These are phyloP conservation scores for Mechanitis messenoides DNA, from an alignment of 2,888 invertebrate genomes.

Conservation along the genomic window DNA sequence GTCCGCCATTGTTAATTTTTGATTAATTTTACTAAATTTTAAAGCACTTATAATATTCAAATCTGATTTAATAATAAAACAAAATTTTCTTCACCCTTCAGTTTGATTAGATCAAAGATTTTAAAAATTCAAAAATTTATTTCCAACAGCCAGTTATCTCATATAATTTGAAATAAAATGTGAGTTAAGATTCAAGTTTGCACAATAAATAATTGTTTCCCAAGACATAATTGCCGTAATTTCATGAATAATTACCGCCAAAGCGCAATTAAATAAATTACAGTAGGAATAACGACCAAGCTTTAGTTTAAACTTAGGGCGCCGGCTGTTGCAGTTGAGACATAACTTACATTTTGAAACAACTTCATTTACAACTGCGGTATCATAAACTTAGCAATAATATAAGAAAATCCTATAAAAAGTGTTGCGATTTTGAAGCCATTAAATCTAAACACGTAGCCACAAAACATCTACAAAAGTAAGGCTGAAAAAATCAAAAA, in stretches of 20 bases:
- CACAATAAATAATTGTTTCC: conserved; percentile 76
- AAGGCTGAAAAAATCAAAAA: conserved; percentile 69
- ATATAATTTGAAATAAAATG: conserved; percentile 72
- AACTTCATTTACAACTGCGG: conserved; percentile 30
- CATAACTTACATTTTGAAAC: conserved; percentile 42
- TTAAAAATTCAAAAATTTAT: conserved; percentile 36
- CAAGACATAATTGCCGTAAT: conserved; percentile 75
- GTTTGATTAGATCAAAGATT: conserved; percentile 1
- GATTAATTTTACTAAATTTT: conserved; percentile 1
- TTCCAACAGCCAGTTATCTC: conserved; percentile 57
- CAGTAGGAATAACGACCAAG: conserved; percentile 71
- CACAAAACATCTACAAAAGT: conserved; percentile 60
- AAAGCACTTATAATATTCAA: background rate
- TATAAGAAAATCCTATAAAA: no score
- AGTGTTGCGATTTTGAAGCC: background rate
- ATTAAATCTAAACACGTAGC: conserved; percentile 62
- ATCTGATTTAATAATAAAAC: background rate
- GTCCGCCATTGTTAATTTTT: conserved; percentile 4
- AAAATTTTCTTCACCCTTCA: background rate
- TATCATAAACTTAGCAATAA: conserved; percentile 28
- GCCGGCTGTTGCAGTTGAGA: conserved; percentile 57
- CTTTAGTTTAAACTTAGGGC: conserved; percentile 71
- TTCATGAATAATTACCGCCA: conserved; percentile 77
- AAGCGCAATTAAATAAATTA: conserved; percentile 77
- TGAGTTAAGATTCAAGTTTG: conserved; percentile 74